Conservation (phyloP, 2,888 invertebrate species). For the Philaethria dido region DNA sequence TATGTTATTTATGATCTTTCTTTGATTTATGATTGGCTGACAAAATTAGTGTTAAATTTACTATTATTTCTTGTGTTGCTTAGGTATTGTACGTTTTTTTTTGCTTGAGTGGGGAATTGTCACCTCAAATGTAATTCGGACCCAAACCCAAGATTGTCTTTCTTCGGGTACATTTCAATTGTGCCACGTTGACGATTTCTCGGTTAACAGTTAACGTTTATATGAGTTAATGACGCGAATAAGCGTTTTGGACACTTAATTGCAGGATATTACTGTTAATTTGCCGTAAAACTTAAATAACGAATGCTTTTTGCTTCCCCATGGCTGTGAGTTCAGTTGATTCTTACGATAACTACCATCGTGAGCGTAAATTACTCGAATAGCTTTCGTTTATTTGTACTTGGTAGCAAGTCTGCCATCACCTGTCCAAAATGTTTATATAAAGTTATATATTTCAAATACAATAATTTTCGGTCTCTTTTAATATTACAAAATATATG, state of each 20-base stretch:
- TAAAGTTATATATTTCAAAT: neutral
- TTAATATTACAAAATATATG: neutral
- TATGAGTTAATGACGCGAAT: neutral
- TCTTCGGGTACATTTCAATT: too few species aligned
- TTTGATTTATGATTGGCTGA: too few species aligned
- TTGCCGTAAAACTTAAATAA: slow-evolving; percentile 32
- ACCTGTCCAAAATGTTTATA: slow-evolving; percentile 1
- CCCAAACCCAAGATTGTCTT: too few species aligned
- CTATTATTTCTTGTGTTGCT: too few species aligned
- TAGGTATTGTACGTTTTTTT: too few species aligned
- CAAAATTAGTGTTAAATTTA: too few species aligned
- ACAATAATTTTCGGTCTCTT: neutral
- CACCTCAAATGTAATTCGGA: too few species aligned
- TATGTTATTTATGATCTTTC: neutral
- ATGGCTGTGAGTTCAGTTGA: neutral
- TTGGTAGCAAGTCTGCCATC: neutral
- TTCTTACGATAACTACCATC: slow-evolving; percentile 13
- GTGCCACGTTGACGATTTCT: too few species aligned
- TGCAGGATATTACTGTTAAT: slow-evolving; percentile 21
- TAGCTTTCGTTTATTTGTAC: slow-evolving; percentile 20
- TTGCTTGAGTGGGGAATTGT: too few species aligned
- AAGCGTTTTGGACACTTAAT: slow-evolving; percentile 14
- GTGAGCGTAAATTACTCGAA: slow-evolving; percentile 24
- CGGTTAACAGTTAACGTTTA: neutral
- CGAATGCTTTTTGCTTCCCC: slow-evolving; percentile 12